Conservation (phyloP, 2,888 invertebrate genomes). For the Falcaria lacertinaria region DNA sequence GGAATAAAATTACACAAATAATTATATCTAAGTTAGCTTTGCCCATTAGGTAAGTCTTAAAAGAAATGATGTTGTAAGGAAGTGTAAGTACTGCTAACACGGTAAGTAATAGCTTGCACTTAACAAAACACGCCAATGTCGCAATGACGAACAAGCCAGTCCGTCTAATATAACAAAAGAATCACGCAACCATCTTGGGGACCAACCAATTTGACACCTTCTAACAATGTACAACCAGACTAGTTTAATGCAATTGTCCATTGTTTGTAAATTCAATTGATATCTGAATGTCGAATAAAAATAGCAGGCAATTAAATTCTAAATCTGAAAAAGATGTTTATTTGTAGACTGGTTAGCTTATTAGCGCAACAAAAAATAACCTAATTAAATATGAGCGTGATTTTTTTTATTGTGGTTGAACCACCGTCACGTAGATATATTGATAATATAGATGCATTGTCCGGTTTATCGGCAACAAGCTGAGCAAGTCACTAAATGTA, state of each 20-base stretch:
- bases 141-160: not conserved
- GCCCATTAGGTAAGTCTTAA: too few relatives aligned
- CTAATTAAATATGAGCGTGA: not conserved
- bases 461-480: too few relatives aligned
- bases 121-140: slow-evolving; percentile 9
- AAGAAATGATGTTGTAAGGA: not conserved
- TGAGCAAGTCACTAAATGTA: too few relatives aligned
- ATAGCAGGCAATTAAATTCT: not conserved
- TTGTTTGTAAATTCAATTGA: not conserved
- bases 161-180: not conserved
- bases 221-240: not conserved
- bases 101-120: slow-evolving; percentile 5
- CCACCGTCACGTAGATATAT: too few relatives aligned
- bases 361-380: not conserved
- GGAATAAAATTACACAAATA: too few relatives aligned
- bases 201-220: slow-evolving; percentile 1
- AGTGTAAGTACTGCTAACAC: not conserved
- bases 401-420: not conserved
- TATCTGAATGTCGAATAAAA: not conserved
- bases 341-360: not conserved
- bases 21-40: too few relatives aligned
- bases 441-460: too few relatives aligned
- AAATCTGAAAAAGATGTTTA: not conserved
- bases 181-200: not conserved
- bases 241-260: not conserved